Evolutionary conservation across 2,888 invertebrate genomes (phyloP).

Genomic region (Blastobasis lacticolella): DNA sequence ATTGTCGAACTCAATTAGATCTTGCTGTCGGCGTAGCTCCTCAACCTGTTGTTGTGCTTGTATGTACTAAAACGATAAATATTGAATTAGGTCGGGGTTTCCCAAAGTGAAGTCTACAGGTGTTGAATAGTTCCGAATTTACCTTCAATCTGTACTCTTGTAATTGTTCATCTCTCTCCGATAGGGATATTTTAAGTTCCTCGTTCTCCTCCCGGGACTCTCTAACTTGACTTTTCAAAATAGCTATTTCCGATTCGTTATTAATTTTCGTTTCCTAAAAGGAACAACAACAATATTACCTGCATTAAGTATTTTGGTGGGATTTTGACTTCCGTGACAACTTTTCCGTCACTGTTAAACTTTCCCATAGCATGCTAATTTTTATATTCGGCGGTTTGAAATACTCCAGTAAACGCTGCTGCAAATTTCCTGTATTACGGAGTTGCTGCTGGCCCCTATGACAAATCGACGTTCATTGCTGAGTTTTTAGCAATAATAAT

Average conservation of each 20-base stretch:
- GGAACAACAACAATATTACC: no score
- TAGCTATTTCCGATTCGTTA: slow-evolving; percentile 18
- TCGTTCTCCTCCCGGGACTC: slow-evolving; percentile 49
- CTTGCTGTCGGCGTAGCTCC: slow-evolving; percentile 48
- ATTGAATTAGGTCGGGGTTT: background rate
- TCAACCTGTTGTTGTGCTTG: slow-evolving; percentile 61
- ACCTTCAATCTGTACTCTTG: slow-evolving; percentile 60
- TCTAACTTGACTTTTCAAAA: slow-evolving; percentile 43
- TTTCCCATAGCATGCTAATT: no score
- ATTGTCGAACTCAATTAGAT: slow-evolving; percentile 51
- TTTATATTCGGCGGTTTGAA: no score
- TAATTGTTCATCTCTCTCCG: slow-evolving; percentile 50
- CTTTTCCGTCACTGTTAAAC: no score
- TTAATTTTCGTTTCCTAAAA: no score
- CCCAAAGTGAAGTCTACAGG: background rate
- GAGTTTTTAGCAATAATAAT: no score
- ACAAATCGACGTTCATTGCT: no score
- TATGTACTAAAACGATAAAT: slow-evolving; percentile 38
- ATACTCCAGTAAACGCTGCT: no score
- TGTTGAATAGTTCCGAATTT: background rate
- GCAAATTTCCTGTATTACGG: no score
- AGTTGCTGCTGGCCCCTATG: no score
- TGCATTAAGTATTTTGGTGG: no score
- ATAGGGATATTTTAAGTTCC: slow-evolving; percentile 40
- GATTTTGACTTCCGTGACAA: no score